Evolutionary conservation across 64 coral and sea anemone species (phyloP), one percentile per base, ranked within the genome.

Genomic region (Dendronephthya gigantea): DNA sequence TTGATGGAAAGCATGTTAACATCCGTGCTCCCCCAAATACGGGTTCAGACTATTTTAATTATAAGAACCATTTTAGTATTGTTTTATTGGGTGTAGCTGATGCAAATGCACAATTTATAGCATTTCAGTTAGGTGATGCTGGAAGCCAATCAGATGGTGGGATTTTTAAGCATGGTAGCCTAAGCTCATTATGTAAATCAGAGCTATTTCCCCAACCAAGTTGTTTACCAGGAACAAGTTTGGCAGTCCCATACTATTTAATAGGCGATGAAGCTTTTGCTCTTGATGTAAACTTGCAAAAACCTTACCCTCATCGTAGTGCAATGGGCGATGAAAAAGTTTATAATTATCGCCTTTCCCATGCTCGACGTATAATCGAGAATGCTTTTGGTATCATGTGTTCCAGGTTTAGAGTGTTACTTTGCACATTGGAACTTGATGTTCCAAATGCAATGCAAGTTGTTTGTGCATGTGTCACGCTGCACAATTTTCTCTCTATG

Each of bases 331-430:
- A n/a, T 23, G 50, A 55, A 55, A 55, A 55, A 55, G 50, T 55
- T 55, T 55, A 55, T 55, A 55, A 55, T 55, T 55, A 55, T 55
- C 50, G 50, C 50, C 50, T 55, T 55, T 55, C 50, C 50, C 50
- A 17, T 55, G 50, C 50, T 55, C 50, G 50, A 55, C 50, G 50
- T 55, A 55, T 55, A 55, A 55, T 55, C 50, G 50, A 55, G 17
- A 55, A 55, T 55, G 74, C 40, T 22, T 89, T 92, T 92, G 91
- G 87, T 17, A 30, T 92, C 40, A 82, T 92, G 2, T 89, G 86
- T 85, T 39, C 86, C 30, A 88, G 83, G 40, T 88, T 92, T 37
- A 92, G 90, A 35, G 90, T 92, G n/a, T 55, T 92, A 22, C n/a
- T 92, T 40, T 35, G 36, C 30, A 88, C 68, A 27, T 13, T 92